Base-by-base conservation (phyloP, 1,140 invertebrate genomes). In the Pentalonia nigronervosa region DNA sequence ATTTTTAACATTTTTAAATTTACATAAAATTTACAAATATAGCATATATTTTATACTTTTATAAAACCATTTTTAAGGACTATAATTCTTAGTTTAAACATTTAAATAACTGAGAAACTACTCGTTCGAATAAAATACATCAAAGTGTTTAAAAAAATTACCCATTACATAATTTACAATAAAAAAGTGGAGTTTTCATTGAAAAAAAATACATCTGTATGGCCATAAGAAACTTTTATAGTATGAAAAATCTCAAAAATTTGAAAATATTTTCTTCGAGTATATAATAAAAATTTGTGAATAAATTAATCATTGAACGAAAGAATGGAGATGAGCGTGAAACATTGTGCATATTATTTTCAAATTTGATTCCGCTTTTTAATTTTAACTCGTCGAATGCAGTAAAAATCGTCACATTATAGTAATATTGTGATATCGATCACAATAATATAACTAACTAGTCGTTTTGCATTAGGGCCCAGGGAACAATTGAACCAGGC, bases 401-500 rank as follows among this genome's bases (percentile, higher is more conserved):
- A 67, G 4, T 17, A 41, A 41, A 41, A 41, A 41, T 4, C 30
- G 30, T n/a, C 30, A 4, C 17, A 67, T 67, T 17, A n/a, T 67
- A 67, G 17, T 76, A n/a, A 53, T 21, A n/a, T 76, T 14, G 17
- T 76, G 11, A 14, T 7, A 7, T 76, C n/a, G 14, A 14, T 76
- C 14, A 30, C n/a, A 67, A 14, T 6, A 30, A 9, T 30, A n/a
- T 67, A n/a, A 25, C 3, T 76, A 4, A n/a, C 14, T 7, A 9
- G 14, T n/a, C 23, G 20, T 34, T 34, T 36, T 7, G 2, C 86
- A 7, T 23, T 94, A 96, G 97, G 97, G 36, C 97, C 97, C 23
- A 95, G 98, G 21, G 97, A 99, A 95, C 99, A 99, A 95, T 95
- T 99, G 36, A 98, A 98, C 95, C 98, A 98, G 95, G 97, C 98